Evolutionary conservation across 2,797 vertebrate species (phyloP).

Genomic region (Aplochiton taeniatus): DNA sequence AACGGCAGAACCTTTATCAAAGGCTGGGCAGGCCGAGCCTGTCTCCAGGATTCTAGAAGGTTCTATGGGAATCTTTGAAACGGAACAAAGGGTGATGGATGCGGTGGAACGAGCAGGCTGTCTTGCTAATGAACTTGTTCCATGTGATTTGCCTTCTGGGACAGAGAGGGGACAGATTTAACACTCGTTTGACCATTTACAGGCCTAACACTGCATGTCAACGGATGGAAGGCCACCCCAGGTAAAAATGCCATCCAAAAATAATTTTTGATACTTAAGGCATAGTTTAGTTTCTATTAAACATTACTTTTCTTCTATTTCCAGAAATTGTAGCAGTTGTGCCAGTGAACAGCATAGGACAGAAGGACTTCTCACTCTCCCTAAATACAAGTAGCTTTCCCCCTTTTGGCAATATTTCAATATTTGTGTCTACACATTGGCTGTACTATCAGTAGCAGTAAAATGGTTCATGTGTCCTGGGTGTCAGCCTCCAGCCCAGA

Average conservation of each 20-base stretch:
- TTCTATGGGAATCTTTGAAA: conserved; percentile 49
- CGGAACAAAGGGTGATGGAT: conserved; percentile 56
- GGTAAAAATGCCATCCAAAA: too few species aligned
- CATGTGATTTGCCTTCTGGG: conserved; percentile 21
- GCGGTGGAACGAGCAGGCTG: conserved; percentile 46
- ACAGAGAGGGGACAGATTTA: neutral
- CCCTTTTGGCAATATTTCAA: too few species aligned
- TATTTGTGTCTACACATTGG: too few species aligned
- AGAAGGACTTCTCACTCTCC: too few species aligned
- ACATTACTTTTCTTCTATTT: too few species aligned
- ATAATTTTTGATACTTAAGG: too few species aligned
- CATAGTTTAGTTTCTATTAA: too few species aligned
- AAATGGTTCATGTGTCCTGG: neutral
- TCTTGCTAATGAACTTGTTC: conserved; percentile 59
- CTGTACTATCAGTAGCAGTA: too few species aligned
- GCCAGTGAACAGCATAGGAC: too few species aligned
- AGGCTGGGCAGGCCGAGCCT: conserved; percentile 23
- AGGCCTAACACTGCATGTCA: neutral
- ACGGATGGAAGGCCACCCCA: too few species aligned
- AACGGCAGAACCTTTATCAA: conserved; percentile 56
- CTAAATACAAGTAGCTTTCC: too few species aligned
- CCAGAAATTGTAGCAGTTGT: too few species aligned
- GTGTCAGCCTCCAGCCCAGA: conserved; percentile 21
- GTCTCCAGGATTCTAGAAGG: conserved; percentile 40
- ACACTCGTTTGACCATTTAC: neutral